Base-by-base conservation (phyloP, 92 coral and sea anemone genomes). In the Parazoanthus atlanticus region DNA sequence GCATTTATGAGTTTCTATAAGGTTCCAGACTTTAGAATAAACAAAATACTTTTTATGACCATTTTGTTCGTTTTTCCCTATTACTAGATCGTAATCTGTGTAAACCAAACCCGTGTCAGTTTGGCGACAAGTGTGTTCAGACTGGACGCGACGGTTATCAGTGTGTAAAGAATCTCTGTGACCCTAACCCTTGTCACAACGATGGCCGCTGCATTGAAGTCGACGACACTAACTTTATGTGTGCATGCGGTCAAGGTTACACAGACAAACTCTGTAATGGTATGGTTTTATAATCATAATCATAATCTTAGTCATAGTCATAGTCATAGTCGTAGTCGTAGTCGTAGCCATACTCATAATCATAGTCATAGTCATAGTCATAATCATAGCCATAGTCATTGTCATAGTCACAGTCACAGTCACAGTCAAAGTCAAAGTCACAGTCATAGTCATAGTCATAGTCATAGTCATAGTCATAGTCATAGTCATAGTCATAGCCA, bases 21-120 rank as follows among this genome's bases (percentile, higher is more conserved):
- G 74, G n/a, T n/a, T 70, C 6, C 33, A 2, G 33, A 71, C 6
- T 32, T 28, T 29, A 0, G 47, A 28, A 26, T 9, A 23, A 46
- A 16, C 28, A 19, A n/a, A 28, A 8, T 40, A n/a, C 5, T 46
- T 5, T 29, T 26, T 19, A 6, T 28, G 61, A 71, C n/a, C n/a
- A 47, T 7, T 6, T 12, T 6, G 16, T 26, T 21, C 23, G 16
- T 38, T 46, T 64, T 70, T 23, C 43, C 36, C 67, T 67, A 11
- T 32, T 66, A 58, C 3, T 86, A 97, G 99, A 93, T 36, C 98
- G 98, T 15, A 96, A 97, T 84, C 93, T 97, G 31, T 97, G 99
- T 67, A 91, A 95, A 84, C 99, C 99, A 13, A 97, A 97, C 79
- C 99, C 99, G 0, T 97, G 99, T 83, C 99, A 95, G 88, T 97